phyloP scores from a whole-genome alignment of 2,797 vertebrate species.

The Clarias fuscus region DNA sequence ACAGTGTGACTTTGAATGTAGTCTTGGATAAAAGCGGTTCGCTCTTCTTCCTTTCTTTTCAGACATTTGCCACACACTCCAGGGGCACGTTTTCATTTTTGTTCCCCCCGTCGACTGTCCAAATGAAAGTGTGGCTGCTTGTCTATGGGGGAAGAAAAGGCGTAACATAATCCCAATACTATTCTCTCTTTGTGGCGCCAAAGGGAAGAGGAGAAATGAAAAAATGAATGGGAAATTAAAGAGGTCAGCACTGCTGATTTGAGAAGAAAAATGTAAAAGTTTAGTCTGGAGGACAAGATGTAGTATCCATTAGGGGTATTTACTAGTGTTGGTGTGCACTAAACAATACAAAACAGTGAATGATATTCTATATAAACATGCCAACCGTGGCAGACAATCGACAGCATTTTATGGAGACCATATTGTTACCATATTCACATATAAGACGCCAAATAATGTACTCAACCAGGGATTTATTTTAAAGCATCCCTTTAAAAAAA shows the following conservation, averaged over 20 bases:
- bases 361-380: constrained; percentile 11
- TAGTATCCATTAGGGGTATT: constrained; percentile 15
- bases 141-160: constrained; percentile 10
- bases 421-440: constrained; percentile 22
- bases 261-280: constrained; percentile 10
- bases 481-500: background rate
- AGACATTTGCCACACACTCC: constrained; percentile 24
- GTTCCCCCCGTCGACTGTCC: background rate
- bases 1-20: background rate
- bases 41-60: constrained; percentile 36
- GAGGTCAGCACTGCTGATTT: background rate
- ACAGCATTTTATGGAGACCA: constrained; percentile 9
- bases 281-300: constrained; percentile 11
- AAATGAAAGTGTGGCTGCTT: constrained; percentile 28
- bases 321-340: background rate
- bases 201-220: constrained; percentile 19
- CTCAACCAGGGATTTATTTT: background rate
- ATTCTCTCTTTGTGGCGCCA: constrained; percentile 34
- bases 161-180: constrained; percentile 26
- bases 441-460: background rate
- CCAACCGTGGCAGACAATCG: constrained; percentile 10
- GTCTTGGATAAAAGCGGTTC: background rate
- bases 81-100: constrained; percentile 7
- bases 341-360: background rate
- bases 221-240: constrained; percentile 29